Conservation (phyloP, 1,140 invertebrate species). For the Diuraphis noxia region DNA sequence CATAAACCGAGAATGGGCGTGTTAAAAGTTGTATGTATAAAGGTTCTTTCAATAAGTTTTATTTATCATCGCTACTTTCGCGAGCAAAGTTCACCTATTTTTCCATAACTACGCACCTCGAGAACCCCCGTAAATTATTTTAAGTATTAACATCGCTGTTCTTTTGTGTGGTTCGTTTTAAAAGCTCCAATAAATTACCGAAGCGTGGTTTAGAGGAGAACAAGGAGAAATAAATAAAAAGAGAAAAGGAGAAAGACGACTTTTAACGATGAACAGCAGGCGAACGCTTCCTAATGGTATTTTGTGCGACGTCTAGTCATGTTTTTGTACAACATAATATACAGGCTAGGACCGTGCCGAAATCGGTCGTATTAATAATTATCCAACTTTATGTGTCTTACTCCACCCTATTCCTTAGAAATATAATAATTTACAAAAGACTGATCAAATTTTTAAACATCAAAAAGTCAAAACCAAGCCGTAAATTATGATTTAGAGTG, state of each 20-base stretch:
- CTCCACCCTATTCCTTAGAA: neutral
- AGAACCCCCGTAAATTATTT: conserved; percentile 25
- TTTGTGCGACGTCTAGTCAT: neutral
- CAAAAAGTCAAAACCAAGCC: neutral
- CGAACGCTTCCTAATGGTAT: neutral
- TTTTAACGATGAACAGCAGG: neutral
- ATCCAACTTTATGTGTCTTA: neutral
- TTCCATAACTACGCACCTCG: neutral
- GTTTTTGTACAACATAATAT: neutral
- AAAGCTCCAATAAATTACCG: conserved; percentile 42
- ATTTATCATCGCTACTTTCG: neutral
- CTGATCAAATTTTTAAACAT: conserved; percentile 3
- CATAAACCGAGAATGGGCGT: neutral
- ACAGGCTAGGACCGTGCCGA: neutral
- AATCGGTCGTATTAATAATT: conserved; percentile 40
- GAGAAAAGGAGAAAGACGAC: neutral
- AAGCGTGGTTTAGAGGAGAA: neutral
- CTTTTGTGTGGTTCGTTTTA: conserved; percentile 1
- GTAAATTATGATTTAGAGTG: conserved; percentile 31
- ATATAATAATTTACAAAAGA: conserved; percentile 32
- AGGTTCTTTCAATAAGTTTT: conserved; percentile 22
- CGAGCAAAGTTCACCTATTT: conserved; percentile 7
- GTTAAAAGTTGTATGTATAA: neutral
- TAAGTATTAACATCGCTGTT: conserved; percentile 27
- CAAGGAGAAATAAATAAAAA: neutral